Base-by-base conservation (phyloP, 2,888 invertebrate genomes). In the Aphodius sticticus region DNA sequence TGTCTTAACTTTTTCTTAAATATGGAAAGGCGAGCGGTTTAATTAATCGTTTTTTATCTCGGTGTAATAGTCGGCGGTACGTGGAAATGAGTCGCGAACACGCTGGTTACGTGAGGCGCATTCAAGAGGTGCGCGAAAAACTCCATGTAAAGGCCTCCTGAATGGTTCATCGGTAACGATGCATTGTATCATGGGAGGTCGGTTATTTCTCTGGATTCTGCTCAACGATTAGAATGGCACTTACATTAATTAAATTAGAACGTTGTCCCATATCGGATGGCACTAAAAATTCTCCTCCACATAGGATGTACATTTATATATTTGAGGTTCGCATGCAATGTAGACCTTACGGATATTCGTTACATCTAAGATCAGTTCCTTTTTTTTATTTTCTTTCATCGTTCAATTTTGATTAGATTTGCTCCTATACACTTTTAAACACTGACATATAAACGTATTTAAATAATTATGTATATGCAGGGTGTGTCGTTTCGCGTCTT, bases 1-100 rank as follows among this genome's bases (percentile, higher is more conserved):
- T 74, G 74, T 74, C 74, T 74, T 74, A 74, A 74, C 74, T 74
- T 74, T 74, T 74, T 37, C 74, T 74, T 74, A 74, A 74, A 74
- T 74, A 74, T 74, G 74, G 74, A 74, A 74, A 74, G 36, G 74
- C 12, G 53, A 53, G 12, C 53, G 53, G 53, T 53, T 53, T 53
- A 53, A 53, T 53, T 53, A 53, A 53, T 53, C 53, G 53, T 12
- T 53, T 53, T 53, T 53, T 53, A 12, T 53, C 53, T 9, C 53
- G 9, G 53, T 53, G 53, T 53, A 53, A 53, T 53, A 7, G 53
- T 53, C 53, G 53, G 53, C 53, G 53, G 12, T 53, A 53, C 53
- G 53, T 53, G 53, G 53, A 53, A 53, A 37, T 74, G 37, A n/a
- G 35, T 74, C 74, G 53, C 12, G 7, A 12, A 53, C 12, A 53